Evolutionary conservation across 2,113 vertebrate genomes (phyloP).

Genomic region (Pampusana beccarii): DNA sequence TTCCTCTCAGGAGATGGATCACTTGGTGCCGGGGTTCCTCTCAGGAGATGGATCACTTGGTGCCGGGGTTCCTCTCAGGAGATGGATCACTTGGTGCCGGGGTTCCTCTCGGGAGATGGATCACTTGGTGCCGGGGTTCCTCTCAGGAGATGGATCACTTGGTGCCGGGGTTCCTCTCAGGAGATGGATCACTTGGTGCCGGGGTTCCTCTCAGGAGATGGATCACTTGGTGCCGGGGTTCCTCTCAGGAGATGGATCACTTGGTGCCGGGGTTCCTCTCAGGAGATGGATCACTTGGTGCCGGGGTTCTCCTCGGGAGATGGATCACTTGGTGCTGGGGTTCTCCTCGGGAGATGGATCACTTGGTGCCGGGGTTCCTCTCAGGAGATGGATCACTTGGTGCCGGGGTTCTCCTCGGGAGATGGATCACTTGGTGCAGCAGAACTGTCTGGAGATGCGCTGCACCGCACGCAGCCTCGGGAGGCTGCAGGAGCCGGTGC

Average conservation of each 20-base stretch:
- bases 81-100: background rate
- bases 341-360: too few relatives aligned
- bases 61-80: too few relatives aligned
- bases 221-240: background rate
- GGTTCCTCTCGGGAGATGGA: too few relatives aligned
- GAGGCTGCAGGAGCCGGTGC: background rate
- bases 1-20: too few relatives aligned
- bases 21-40: too few relatives aligned
- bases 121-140: background rate
- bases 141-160: background rate
- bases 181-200: background rate
- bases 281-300: background rate
- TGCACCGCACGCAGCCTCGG: background rate
- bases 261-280: too few relatives aligned
- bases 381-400: background rate
- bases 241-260: too few relatives aligned
- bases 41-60: background rate
- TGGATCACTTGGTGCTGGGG: background rate
- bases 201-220: too few relatives aligned
- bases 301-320: too few relatives aligned
- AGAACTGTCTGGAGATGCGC: background rate
- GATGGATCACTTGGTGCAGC: background rate
- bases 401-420: background rate
- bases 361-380: too few relatives aligned
- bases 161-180: too few relatives aligned